Conservation (phyloP, 2,888 invertebrate species). For the Trichogramma dendrolimi region DNA sequence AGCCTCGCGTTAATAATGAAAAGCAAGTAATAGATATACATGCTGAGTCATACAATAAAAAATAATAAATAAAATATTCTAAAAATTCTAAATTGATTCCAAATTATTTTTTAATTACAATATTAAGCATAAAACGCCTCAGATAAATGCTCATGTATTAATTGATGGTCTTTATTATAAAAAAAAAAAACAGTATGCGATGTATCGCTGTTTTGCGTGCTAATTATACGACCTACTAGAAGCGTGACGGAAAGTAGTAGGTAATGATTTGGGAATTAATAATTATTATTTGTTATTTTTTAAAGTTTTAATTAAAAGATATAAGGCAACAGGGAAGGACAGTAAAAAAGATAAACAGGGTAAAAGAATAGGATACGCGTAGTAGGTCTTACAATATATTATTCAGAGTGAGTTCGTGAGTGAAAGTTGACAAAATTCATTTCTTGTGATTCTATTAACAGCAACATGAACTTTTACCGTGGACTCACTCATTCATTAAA, state of each 20-base stretch:
- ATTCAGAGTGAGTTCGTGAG: conserved; percentile 3
- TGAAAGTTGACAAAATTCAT: neutral
- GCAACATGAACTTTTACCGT: too few species aligned
- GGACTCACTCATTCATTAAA: too few species aligned
- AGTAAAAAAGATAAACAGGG: conserved; percentile 23
- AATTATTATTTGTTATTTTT: neutral
- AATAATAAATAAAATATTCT: neutral
- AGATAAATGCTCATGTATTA: too few species aligned
- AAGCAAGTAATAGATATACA: conserved; percentile 6
- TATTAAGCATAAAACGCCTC: too few species aligned
- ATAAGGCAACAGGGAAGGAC: conserved; percentile 6
- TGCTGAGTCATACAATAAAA: conserved; percentile 1
- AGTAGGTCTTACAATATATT: conserved; percentile 14
- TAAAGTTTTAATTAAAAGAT: neutral
- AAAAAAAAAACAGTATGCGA: too few species aligned
- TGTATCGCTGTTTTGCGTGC: conserved; percentile 12
- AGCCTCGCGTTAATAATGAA: conserved; percentile 17
- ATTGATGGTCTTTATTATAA: too few species aligned
- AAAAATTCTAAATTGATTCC: conserved; percentile 2
- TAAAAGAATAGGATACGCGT: conserved; percentile 34
- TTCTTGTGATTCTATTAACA: neutral
- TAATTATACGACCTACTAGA: conserved; percentile 10
- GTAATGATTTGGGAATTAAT: conserved; percentile 18
- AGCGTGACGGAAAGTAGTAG: conserved; percentile 10
- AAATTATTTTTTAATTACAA: too few species aligned